Evolutionary conservation across 2,113 vertebrate species (phyloP).

Genomic region (Pygoscelis antarcticus): DNA sequence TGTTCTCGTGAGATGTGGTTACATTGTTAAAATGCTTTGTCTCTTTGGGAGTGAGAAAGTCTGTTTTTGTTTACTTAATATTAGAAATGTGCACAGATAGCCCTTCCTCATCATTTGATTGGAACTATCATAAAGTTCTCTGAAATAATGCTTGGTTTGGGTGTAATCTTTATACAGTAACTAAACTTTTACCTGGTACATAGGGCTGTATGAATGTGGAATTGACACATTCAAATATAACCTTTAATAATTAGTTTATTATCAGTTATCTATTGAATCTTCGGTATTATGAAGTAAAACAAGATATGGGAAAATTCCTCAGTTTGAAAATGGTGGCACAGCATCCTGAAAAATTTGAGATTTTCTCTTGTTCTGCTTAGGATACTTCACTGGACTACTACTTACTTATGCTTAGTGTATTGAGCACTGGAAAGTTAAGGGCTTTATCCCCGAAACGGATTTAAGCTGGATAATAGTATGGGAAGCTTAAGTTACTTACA

Average conservation of each 20-base stretch:
- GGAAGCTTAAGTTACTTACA: background rate
- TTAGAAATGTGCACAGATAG: background rate
- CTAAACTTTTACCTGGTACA: background rate
- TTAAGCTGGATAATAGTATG: background rate
- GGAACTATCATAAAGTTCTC: background rate
- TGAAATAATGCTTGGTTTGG: background rate
- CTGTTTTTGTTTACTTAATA: background rate
- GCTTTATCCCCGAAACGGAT: background rate
- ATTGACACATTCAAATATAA: background rate
- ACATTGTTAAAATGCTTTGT: background rate
- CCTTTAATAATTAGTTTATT: background rate
- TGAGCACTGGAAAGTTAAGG: background rate
- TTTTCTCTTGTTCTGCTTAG: background rate
- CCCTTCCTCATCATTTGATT: background rate
- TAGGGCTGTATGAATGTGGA: background rate
- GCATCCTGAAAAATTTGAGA: background rate
- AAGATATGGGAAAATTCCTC: background rate
- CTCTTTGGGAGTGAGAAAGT: background rate
- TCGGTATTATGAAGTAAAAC: background rate
- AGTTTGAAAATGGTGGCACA: background rate
- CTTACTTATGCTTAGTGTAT: background rate
- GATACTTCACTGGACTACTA: background rate
- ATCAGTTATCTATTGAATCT: background rate
- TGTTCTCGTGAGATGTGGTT: background rate
- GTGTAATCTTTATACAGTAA: background rate